These are phyloP conservation scores for Erpetoichthys calabaricus DNA, from an alignment of 2,797 vertebrate species.

Conservation along the genomic window DNA sequence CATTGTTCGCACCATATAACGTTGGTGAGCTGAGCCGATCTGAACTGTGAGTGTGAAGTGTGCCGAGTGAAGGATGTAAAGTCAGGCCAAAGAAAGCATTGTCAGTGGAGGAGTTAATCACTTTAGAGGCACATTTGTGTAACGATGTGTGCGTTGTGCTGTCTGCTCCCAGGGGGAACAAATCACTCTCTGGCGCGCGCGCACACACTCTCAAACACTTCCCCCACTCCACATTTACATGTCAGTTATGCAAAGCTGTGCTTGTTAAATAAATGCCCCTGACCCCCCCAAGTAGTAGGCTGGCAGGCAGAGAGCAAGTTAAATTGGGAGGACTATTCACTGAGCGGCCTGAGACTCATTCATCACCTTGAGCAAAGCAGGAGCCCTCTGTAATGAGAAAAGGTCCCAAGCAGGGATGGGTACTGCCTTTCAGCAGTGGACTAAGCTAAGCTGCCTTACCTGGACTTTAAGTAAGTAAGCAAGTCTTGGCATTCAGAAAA, in stretches of 20 bases:
- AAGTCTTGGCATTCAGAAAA: too few species aligned
- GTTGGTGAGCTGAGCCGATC: slow-evolving; percentile 11
- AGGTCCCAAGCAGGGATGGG: too few species aligned
- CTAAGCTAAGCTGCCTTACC: too few species aligned
- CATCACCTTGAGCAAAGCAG: too few species aligned
- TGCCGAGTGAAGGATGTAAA: slow-evolving; percentile 6
- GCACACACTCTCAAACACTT: not conserved
- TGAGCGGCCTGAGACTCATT: too few species aligned
- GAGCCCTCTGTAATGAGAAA: too few species aligned
- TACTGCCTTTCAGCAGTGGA: too few species aligned
- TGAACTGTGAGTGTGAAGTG: not conserved
- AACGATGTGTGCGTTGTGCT: slow-evolving; percentile 23
- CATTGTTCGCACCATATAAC: slow-evolving; percentile 46
- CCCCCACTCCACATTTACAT: slow-evolving; percentile 41
- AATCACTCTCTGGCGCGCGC: too few species aligned
- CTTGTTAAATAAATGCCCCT: slow-evolving; percentile 20
- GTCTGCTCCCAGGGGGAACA: slow-evolving; percentile 12
- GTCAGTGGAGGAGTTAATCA: slow-evolving; percentile 60
- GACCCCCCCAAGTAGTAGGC: slow-evolving; percentile 31
- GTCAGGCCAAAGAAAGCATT: slow-evolving; percentile 40
- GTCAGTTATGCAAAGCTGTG: slow-evolving; percentile 54
- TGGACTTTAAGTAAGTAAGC: too few species aligned
- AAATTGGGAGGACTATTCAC: too few species aligned
- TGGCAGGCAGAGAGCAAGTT: slow-evolving; percentile 26
- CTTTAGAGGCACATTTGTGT: slow-evolving; percentile 55